Percentiles rank a stretch among this genome's conserved stretches.
Evolutionary conservation across 2,113 vertebrate species (phyloP).

Genomic region (Dipodomys stephensi): DNA sequence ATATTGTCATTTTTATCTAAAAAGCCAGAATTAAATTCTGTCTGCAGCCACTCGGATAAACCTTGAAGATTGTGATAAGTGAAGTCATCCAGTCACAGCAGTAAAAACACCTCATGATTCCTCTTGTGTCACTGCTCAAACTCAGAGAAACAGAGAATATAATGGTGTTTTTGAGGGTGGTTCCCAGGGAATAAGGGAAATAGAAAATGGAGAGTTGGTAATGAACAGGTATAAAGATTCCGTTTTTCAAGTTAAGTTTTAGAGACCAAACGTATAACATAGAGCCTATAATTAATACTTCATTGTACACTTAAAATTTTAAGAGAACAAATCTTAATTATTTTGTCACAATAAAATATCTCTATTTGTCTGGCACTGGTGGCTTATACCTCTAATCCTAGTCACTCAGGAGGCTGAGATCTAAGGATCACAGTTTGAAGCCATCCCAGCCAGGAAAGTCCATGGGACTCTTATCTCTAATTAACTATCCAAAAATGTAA

Average conservation of each 20-base stretch:
- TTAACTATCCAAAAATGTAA: too few relatives aligned
- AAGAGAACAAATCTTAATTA: not conserved
- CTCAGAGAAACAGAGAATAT: not conserved
- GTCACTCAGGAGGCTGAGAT: too few relatives aligned
- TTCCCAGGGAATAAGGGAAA: not conserved
- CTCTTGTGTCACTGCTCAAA: not conserved
- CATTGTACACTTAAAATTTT: not conserved
- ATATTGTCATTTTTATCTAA: not conserved
- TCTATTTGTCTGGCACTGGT: not conserved
- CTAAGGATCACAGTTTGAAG: too few relatives aligned
- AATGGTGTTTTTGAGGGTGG: not conserved
- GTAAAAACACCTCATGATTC: not conserved
- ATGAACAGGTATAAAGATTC: not conserved
- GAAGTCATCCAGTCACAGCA: not conserved
- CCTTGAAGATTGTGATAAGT: not conserved
- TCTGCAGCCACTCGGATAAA: not conserved
- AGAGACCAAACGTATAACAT: not conserved
- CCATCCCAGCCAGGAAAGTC: too few relatives aligned
- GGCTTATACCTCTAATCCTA: too few relatives aligned
- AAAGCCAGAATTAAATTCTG: not conserved
- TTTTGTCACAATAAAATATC: not conserved
- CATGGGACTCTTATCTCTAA: too few relatives aligned
- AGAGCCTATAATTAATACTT: not conserved
- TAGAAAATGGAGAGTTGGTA: not conserved
- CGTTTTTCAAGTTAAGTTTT: not conserved